phyloP scores from a whole-genome alignment of 2,888 invertebrate species.

The Omphaloscelis lunosa region DNA sequence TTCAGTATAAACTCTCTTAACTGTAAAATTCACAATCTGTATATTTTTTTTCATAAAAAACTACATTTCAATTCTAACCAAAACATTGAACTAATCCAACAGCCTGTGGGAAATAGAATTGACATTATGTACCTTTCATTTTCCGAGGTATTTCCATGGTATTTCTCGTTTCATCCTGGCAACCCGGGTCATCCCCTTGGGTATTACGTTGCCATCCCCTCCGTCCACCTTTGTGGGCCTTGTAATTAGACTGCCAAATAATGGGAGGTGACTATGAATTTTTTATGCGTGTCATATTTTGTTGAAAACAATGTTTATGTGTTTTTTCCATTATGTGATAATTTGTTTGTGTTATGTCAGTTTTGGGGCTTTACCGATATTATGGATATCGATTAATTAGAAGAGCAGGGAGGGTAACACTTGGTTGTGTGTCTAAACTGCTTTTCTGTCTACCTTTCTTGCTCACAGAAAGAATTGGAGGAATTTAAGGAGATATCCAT shows the following conservation, averaged over 20 bases:
- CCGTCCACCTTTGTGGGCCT: constrained; percentile 56
- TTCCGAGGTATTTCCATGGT: constrained; percentile 35
- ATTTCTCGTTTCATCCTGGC: constrained; percentile 42
- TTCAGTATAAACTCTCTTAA: too few relatives aligned
- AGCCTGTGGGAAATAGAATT: constrained; percentile 13
- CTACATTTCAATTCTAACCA: neutral
- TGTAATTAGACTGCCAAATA: constrained; percentile 65
- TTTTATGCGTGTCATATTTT: constrained; percentile 61
- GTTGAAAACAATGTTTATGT: constrained; percentile 23
- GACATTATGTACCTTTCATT: constrained; percentile 41
- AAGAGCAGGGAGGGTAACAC: neutral
- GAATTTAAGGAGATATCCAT: neutral
- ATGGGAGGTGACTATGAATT: constrained; percentile 63
- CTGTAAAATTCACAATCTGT: too few relatives aligned
- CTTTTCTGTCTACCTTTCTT: neutral
- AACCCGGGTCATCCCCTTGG: constrained; percentile 52
- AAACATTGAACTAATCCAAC: constrained; percentile 31
- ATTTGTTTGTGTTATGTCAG: constrained; percentile 24
- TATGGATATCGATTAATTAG: constrained; percentile 5
- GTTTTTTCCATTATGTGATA: constrained; percentile 7
- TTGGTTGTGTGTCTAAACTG: neutral
- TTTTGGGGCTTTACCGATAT: neutral
- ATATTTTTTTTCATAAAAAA: neutral
- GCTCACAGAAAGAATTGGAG: neutral
- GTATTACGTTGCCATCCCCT: constrained; percentile 42